A percentile compares a stretch with the other conserved stretches of the same genome.
Evolutionary conservation across 2,113 vertebrate species (phyloP).

Genomic region (Microtus montanus): DNA sequence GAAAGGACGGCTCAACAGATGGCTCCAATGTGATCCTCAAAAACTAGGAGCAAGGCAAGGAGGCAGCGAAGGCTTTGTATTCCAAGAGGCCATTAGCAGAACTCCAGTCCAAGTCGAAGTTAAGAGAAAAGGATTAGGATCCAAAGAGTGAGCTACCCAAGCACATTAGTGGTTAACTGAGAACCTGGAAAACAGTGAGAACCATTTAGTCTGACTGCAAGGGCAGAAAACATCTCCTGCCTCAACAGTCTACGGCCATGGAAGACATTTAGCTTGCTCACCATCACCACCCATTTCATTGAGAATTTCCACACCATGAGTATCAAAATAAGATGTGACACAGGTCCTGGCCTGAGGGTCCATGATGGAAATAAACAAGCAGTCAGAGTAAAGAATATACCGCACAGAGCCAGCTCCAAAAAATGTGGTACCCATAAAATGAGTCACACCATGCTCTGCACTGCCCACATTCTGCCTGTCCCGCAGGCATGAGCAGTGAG

Average conservation of each 20-base stretch:
- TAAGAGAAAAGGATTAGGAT: constrained; percentile 84
- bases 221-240: constrained; percentile 73
- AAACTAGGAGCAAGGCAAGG: constrained; percentile 76
- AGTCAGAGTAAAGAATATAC: constrained; percentile 26
- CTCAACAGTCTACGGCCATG: constrained; percentile 61
- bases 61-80: constrained; percentile 75
- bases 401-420: background rate
- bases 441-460: background rate
- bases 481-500: background rate
- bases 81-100: constrained; percentile 80
- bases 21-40: constrained; percentile 81
- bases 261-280: background rate
- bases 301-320: background rate
- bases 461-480: background rate
- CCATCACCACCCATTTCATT: background rate
- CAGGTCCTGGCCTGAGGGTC: constrained; percentile 42
- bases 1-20: constrained; percentile 79
- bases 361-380: constrained; percentile 1
- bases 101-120: constrained; percentile 82
- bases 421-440: background rate
- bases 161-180: constrained; percentile 83
- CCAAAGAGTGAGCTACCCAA: constrained; percentile 84
- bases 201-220: constrained; percentile 81
- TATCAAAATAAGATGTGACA: background rate
- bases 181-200: constrained; percentile 85